Evolutionary conservation across 2,113 vertebrate species (phyloP).

Genomic region (Furnarius figulus): DNA sequence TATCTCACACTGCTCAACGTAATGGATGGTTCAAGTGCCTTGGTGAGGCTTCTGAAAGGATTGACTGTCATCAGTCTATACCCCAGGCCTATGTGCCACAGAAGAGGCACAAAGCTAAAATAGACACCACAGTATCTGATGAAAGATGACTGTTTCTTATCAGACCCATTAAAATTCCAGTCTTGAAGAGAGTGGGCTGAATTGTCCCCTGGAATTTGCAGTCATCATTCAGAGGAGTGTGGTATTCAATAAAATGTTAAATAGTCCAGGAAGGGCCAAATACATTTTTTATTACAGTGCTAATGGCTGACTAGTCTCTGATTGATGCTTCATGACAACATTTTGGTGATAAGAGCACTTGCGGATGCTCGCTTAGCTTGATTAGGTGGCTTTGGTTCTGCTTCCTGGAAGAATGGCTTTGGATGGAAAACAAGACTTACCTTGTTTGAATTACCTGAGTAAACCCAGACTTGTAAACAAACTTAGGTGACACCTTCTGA

Average conservation of each 20-base stretch:
- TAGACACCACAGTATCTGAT: slow-evolving; percentile 53
- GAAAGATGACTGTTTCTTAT: slow-evolving; percentile 45
- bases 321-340: neutral
- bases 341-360: neutral
- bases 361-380: neutral
- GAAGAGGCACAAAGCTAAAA: slow-evolving; percentile 53
- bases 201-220: slow-evolving; percentile 36
- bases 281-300: slow-evolving; percentile 22
- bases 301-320: neutral
- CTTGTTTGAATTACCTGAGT: slow-evolving; percentile 21
- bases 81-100: neutral
- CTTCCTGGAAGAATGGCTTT: neutral
- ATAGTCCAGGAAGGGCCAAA: neutral
- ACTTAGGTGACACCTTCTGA: neutral
- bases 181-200: neutral
- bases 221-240: neutral
- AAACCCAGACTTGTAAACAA: slow-evolving; percentile 16
- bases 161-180: slow-evolving; percentile 65
- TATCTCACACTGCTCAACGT: neutral
- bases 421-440: neutral
- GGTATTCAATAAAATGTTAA: neutral
- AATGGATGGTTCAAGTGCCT: slow-evolving; percentile 49
- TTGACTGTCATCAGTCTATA: slow-evolving; percentile 54
- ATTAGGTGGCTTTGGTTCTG: neutral
- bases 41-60: slow-evolving; percentile 52